phyloP scores from a whole-genome alignment of 2,888 invertebrate genomes.

The Acleris laterana region DNA sequence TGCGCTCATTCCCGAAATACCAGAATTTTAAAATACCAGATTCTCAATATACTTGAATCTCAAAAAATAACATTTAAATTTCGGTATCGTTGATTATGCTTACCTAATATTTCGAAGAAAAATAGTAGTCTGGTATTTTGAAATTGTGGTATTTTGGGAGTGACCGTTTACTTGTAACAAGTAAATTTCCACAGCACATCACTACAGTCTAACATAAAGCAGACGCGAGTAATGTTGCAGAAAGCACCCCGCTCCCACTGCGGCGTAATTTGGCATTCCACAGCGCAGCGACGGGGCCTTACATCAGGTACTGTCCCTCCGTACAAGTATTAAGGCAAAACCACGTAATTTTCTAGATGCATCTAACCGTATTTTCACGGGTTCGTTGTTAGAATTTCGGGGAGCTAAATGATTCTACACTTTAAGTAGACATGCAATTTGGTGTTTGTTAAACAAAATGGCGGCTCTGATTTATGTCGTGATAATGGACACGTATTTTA shows the following conservation, averaged over 20 bases:
- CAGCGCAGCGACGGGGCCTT: constrained; percentile 24
- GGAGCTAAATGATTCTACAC: constrained; percentile 16
- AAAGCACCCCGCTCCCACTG: constrained; percentile 29
- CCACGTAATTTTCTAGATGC: constrained; percentile 30
- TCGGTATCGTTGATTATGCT: too few relatives aligned
- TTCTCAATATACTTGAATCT: too few relatives aligned
- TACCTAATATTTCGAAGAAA: too few relatives aligned
- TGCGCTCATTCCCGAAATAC: too few relatives aligned
- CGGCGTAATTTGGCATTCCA: constrained; percentile 35
- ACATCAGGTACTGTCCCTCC: constrained; percentile 30
- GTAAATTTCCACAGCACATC: too few relatives aligned
- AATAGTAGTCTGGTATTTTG: too few relatives aligned
- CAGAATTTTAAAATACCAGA: too few relatives aligned
- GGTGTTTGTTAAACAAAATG: background rate
- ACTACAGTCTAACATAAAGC: constrained; percentile 26
- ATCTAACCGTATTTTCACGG: constrained; percentile 21
- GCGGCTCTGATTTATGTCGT: too few relatives aligned
- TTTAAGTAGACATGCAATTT: background rate
- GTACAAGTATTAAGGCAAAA: constrained; percentile 24
- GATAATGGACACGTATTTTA: too few relatives aligned
- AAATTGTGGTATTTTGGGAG: too few relatives aligned
- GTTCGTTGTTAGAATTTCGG: constrained; percentile 7
- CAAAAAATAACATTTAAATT: too few relatives aligned
- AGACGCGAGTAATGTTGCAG: constrained; percentile 36
- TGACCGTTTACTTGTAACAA: too few relatives aligned